Percentiles rank a stretch among this genome's conserved stretches.
Conservation (phyloP, 2,113 vertebrate genomes). For the Oryzias melastigma region DNA sequence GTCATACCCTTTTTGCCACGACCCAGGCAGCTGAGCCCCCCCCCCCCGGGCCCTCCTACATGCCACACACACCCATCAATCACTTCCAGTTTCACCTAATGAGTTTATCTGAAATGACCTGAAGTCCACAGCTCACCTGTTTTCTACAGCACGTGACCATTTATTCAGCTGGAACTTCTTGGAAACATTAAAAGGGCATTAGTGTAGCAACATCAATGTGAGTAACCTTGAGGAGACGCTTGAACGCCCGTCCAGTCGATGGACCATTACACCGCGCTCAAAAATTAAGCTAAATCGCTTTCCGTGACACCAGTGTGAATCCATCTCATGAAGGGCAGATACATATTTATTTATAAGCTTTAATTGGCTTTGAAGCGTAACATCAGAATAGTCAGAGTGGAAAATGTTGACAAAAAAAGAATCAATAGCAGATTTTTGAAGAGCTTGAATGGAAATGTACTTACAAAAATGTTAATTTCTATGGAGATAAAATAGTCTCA, state of each 20-base stretch:
- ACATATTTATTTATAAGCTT: conserved; percentile 15
- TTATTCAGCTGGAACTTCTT: conserved; percentile 72
- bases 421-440: background rate
- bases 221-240: conserved; percentile 61
- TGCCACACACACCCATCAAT: conserved; percentile 59
- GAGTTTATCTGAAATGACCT: conserved; percentile 70
- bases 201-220: conserved; percentile 58
- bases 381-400: conserved; percentile 2
- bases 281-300: conserved; percentile 58
- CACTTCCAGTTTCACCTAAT: conserved; percentile 57
- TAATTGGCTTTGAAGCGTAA: conserved; percentile 12
- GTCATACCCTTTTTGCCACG: conserved; percentile 51
- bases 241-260: conserved; percentile 68
- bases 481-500: too few relatives aligned
- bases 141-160: conserved; percentile 59
- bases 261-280: conserved; percentile 58
- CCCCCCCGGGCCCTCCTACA: conserved; percentile 28
- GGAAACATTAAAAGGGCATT: conserved; percentile 71
- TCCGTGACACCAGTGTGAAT: conserved; percentile 37
- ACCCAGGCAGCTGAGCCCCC: conserved; percentile 39
- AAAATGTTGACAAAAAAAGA: background rate
- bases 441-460: background rate
- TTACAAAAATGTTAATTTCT: background rate
- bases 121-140: conserved; percentile 66
- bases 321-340: too few relatives aligned